Evolutionary conservation across 2,113 vertebrate genomes (phyloP).

Genomic region (Strix aluco): DNA sequence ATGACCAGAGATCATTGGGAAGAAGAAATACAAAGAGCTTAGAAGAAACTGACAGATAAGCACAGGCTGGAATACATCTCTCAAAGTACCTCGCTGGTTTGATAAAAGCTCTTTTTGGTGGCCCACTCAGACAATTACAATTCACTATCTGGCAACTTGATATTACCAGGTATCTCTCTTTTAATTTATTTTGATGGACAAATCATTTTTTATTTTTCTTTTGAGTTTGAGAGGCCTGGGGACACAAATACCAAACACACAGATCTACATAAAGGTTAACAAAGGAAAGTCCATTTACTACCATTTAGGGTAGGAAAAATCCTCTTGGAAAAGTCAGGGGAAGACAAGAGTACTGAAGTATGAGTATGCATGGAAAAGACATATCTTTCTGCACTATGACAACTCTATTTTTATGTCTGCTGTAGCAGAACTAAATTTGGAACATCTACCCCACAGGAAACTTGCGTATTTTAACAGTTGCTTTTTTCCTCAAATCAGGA

Average conservation of each 20-base stretch:
- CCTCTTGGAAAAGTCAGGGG: neutral
- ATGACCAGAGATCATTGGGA: neutral
- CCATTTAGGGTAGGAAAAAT: neutral
- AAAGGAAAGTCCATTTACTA: neutral
- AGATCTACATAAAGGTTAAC: neutral
- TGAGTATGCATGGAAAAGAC: neutral
- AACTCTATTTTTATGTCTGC: conserved; percentile 3
- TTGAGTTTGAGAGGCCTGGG: neutral
- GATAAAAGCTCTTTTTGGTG: neutral
- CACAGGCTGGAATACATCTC: neutral
- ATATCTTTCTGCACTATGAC: neutral
- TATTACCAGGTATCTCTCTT: neutral
- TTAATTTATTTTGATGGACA: neutral
- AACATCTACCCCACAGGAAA: conserved; percentile 19
- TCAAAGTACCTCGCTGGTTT: neutral
- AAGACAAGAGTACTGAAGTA: neutral
- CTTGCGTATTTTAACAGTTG: neutral
- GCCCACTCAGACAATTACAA: neutral
- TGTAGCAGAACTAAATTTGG: conserved; percentile 20
- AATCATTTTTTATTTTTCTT: neutral
- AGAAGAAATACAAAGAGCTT: neutral
- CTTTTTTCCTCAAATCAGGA: neutral
- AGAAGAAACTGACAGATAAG: neutral
- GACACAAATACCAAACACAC: neutral
- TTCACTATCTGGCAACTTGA: neutral